Evolutionary conservation across 23 tunicate species (phyloP), one percentile per base, ranked within the genome.

Genomic region (Trididemnum clinides): DNA sequence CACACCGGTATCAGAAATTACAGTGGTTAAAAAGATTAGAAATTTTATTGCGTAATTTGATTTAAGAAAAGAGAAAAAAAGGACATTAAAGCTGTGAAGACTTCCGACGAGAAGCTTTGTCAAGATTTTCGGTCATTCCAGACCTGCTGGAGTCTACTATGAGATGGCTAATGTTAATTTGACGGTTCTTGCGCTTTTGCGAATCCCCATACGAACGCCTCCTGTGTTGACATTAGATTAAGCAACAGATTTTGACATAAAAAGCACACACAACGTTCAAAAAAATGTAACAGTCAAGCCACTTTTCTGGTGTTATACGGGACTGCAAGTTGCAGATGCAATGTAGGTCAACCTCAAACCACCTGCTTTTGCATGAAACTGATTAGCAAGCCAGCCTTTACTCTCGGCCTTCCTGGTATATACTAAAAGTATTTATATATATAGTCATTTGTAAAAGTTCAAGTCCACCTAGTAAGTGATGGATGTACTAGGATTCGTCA

Each of bases 21-120:
- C 80, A 73, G 80, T 73, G 80, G 38, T 69, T 33, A 69, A 6
- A 23, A 69, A 62, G n/a, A 37, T 28, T 20, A 69, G 31, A 69
- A 22, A 27, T 28, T 28, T 30, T 35, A 69, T 73, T 73, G 80
- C 80, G 38, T 37, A 73, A 73, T 73, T 37, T 7, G 30, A 5
- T 12, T 12, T 36, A 39, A 39, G 80, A 37, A 37, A 31, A 69
- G 6, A 31, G 10, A 38, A 37, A 39, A 73, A 2, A 37, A 38
- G 57, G 57, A 28, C 5, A 37, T 86, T 80, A 84, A 66, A 85
- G 88, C 37, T 87, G 92, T 4, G 97, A 92, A 32, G 97, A 92
- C 70, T 92, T 92, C 87, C 97, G 89, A 82, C 97, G 97, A 57
- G 86, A 82, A 35, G 87, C 97, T 85, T 89, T 89, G 51, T 87